Evolutionary conservation across 2,797 vertebrate genomes (phyloP).

Genomic region (Rallus crepitans): DNA sequence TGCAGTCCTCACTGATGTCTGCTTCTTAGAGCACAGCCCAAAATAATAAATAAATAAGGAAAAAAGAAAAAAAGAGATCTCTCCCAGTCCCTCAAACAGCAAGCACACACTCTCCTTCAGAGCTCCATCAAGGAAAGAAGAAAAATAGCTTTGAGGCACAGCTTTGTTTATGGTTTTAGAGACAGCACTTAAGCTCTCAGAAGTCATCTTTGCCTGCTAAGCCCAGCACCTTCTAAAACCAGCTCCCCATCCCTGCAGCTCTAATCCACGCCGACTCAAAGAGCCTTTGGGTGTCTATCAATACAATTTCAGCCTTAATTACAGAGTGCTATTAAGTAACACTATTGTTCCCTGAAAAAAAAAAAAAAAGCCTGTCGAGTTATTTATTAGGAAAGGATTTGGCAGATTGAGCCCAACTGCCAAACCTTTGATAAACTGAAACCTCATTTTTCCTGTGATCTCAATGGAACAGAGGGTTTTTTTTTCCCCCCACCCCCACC

Average conservation of each 20-base stretch:
- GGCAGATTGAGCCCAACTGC: not conserved
- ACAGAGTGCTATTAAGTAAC: not conserved
- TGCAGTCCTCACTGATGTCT: not conserved
- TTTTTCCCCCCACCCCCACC: not conserved
- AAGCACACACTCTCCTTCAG: not conserved
- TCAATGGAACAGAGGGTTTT: not conserved
- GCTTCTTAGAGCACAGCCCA: not conserved
- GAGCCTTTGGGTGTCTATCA: not conserved
- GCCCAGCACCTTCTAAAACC: not conserved
- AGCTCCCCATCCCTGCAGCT: not conserved
- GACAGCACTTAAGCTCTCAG: not conserved
- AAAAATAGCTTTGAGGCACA: not conserved
- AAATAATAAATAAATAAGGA: not conserved
- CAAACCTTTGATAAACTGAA: constrained; percentile 44
- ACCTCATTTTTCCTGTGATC: not conserved
- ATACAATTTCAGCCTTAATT: constrained; percentile 1
- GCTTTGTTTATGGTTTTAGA: not conserved
- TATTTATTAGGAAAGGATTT: constrained; percentile 40
- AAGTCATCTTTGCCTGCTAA: not conserved
- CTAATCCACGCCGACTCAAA: not conserved
- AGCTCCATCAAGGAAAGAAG: not conserved
- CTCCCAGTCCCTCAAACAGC: not conserved
- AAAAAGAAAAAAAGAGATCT: not conserved
- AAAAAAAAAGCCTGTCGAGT: not conserved
- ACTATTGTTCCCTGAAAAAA: not conserved